Evolutionary conservation across 1,140 invertebrate species (phyloP).

Genomic region (Nixonia krombeini): DNA sequence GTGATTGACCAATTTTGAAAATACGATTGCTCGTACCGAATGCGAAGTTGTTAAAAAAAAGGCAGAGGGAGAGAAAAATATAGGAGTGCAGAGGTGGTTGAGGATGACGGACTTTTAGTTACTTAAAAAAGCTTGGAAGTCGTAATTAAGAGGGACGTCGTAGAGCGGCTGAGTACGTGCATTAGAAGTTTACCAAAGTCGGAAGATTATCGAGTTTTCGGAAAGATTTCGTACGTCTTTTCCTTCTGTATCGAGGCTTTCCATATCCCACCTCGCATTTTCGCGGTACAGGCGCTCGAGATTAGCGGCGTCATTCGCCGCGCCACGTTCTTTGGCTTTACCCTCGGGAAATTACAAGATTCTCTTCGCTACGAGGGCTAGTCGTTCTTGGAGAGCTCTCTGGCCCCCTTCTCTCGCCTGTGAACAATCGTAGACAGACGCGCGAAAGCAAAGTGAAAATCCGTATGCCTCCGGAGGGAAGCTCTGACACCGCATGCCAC

Average conservation of each 20-base stretch:
- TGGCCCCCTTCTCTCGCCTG: slow-evolving; percentile 6
- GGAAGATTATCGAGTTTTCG: too few species aligned
- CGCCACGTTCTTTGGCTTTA: slow-evolving; percentile 50
- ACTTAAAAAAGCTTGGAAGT: too few species aligned
- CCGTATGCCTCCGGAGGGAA: slow-evolving; percentile 12
- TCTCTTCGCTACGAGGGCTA: slow-evolving; percentile 13
- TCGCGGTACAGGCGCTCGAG: slow-evolving; percentile 40
- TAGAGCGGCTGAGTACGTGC: too few species aligned
- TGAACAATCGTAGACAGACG: slow-evolving; percentile 15
- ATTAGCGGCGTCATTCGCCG: slow-evolving; percentile 46
- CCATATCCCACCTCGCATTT: too few species aligned
- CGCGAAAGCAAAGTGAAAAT: slow-evolving; percentile 18
- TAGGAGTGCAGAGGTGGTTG: too few species aligned
- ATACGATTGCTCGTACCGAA: too few species aligned
- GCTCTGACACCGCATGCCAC: slow-evolving; percentile 8
- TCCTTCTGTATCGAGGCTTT: slow-evolving; percentile 3
- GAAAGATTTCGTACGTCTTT: slow-evolving; percentile 1
- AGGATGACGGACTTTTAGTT: too few species aligned
- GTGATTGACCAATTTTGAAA: too few species aligned
- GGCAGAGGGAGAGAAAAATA: too few species aligned
- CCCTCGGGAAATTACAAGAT: slow-evolving; percentile 60
- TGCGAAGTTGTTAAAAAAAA: too few species aligned
- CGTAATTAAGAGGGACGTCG: too few species aligned
- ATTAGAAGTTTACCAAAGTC: too few species aligned
- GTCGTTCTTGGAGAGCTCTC: slow-evolving; percentile 3